Evolutionary conservation across 2,797 vertebrate genomes (phyloP), one percentile per base, ranked within the genome.

Genomic region (Gallinago solitaria): DNA sequence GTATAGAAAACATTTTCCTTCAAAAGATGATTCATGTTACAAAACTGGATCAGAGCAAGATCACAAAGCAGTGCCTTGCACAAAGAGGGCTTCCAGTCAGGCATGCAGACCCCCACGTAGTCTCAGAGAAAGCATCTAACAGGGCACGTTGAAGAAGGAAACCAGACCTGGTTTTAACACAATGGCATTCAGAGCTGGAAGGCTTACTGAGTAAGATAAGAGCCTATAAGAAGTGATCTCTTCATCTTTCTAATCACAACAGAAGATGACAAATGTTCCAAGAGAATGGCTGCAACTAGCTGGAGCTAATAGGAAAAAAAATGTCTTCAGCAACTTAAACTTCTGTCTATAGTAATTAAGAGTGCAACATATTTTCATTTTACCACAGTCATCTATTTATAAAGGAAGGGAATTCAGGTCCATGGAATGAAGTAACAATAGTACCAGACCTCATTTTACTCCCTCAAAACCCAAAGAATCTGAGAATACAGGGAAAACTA

Each of bases 71-170:
- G 23, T 7, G 19, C 9, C 45, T 41, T 30, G 50, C 11, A 47
- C 37, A 82, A 48, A 27, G 16, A 56, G 15, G 39, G 27, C 20
- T 54, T 68, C n/a, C 43, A 68, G 28, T 45, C 16, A 21, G 25
- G 35, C 23, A 35, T 9, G 67, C 8, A 83, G 45, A 7, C 19
- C 45, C 16, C 53, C 37, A 16, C 17, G 12, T 1, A 35, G 10
- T 61, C 30, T 61, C 47, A 70, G n/a, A 67, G 47, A 71, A 60
- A 25, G 61, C 11, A 37, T 1, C 2, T 21, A 41, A 63, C 6
- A 60, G 14, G 28, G 4, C 45, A 50, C 1, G 1, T 0, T 18
- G 41, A 56, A 65, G 45, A 33, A 63, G 27, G 0, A 73, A 17
- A 68, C 30, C 65, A 63, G 54, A 57, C 4, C 15, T 39, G 10